Conservation (phyloP, 2,113 vertebrate genomes). For the Tauraco erythrolophus region DNA sequence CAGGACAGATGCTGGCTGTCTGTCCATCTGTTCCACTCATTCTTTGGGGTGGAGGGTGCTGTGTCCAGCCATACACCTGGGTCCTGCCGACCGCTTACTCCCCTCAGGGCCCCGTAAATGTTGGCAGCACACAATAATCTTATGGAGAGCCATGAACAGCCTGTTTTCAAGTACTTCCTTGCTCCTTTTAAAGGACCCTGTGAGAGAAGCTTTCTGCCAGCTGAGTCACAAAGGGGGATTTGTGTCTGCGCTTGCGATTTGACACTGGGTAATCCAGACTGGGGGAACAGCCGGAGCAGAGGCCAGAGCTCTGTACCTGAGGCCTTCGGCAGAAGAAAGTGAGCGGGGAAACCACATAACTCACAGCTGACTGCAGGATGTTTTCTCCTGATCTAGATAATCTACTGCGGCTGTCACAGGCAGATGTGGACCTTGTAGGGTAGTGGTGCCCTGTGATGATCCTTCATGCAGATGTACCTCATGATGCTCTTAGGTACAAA, state of each 20-base stretch:
- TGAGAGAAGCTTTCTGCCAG: background rate
- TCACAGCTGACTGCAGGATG: background rate
- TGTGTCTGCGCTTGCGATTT: slow-evolving; percentile 9
- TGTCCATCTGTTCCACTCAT: background rate
- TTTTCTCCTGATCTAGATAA: background rate
- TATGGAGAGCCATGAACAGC: background rate
- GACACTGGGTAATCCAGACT: background rate
- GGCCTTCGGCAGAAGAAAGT: background rate
- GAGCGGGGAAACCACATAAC: background rate
- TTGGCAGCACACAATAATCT: background rate
- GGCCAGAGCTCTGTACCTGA: background rate
- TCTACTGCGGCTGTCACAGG: background rate
- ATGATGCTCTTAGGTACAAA: background rate
- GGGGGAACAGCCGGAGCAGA: background rate
- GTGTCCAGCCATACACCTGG: background rate
- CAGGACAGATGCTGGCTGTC: slow-evolving; percentile 29
- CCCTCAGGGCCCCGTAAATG: background rate
- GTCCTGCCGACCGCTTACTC: background rate
- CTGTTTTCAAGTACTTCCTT: background rate
- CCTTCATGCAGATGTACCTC: background rate
- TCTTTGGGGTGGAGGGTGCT: slow-evolving; percentile 35
- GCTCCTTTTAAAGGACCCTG: slow-evolving; percentile 4
- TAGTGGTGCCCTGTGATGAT: background rate
- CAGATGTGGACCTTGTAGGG: background rate
- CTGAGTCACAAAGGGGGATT: slow-evolving; percentile 25